Base-by-base conservation (phyloP, 2,888 invertebrate genomes). In the Colostygia pectinataria region DNA sequence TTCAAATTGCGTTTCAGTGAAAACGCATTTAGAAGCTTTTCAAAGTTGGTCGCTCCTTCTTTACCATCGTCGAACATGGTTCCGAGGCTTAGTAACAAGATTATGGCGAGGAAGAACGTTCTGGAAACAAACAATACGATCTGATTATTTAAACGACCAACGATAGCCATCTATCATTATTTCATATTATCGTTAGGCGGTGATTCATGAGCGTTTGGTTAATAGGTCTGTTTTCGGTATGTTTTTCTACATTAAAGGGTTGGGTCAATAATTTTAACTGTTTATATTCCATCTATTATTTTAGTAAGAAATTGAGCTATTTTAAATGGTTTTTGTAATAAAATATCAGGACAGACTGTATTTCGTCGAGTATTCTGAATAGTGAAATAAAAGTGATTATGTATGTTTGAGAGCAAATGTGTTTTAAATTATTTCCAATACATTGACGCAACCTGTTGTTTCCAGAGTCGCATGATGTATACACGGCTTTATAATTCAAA, bases 11-110 rank as follows among this genome's bases (percentile, higher is more conserved):
- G 80, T 65, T 84, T 86, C 43, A 92, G 54, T 0, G 92, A 91
- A 71, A 92, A 91, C 29, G 88, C 86, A 53, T 84, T 85, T 32
- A 91, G 83, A 43, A 90, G 70, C 56, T 85, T 90, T 65, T 89
- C 89, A 64, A 89, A 89, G 63, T 87, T 89, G 0, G 82, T 84
- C n/a, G 60, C 56, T 8, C 84, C 88, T 59, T 87, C 88, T 38
- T 79, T 83, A 0, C 80, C 83, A 56, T 89, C 88, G 58, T 90
- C 89, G 38, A 88, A 68, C 18, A 83, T 63, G 2, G 90, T 90
- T 2, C 90, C 90, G 48, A 90, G 62, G 38, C 80, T 77, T 9
- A 90, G 68, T 28, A 88, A 68, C 27, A 88, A 65, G 23, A 82
- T 52, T 42, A 90, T 57, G 15, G 79, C 86, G 28, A 89, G 71